Base-by-base conservation (phyloP, 2,797 vertebrate species). In the Gambelia wislizenii region DNA sequence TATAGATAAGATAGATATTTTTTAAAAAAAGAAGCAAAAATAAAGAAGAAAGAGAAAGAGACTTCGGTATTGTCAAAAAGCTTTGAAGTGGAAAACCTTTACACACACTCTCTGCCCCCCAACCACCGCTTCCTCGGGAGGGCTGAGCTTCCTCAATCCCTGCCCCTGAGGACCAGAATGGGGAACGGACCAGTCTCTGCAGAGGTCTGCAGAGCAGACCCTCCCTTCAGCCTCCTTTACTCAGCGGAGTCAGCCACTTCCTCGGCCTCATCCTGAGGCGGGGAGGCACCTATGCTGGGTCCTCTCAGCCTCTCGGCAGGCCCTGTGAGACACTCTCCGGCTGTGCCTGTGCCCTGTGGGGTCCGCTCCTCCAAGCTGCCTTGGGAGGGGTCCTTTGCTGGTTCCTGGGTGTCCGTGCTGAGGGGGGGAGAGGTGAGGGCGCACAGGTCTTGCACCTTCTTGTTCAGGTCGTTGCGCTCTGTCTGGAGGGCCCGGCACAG, bases 391-490 rank as follows among this genome's bases (percentile, higher is more conserved):
- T 94, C 92, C 82, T 91, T 94, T 13, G 82, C 2, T 0, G 93
- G 85, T n/a, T 92, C 95, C 70, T 9, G 0, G 1, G 1, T 59
- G 0, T 95, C 92, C 9, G 4, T 12, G 0, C 36, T 0, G 14
- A 91, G 87, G 0, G 88, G 79, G 16, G 89, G 93, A 16, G 94
- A 93, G 0, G 93, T 84, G 0, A 96, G 96, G 10, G 97, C 97
- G 5, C 97, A 97, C 86, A 98, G 96, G 95, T 96, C 98, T 96
- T 99, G 98, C 69, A 99, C 98, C 92, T 98, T 99, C 96, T 99
- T 99, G 93, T 98, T 99, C 92, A 99, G 98, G 96, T 99, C 98
- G 2, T 99, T 99, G 87, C 99, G 98, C 83, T 99, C 99, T 0
- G 97, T 98, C 92, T 99, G 99, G 54, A 99, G 97, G 0, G 99